Base-by-base conservation (phyloP, 1,140 invertebrate genomes). In the Bombyx mori region DNA sequence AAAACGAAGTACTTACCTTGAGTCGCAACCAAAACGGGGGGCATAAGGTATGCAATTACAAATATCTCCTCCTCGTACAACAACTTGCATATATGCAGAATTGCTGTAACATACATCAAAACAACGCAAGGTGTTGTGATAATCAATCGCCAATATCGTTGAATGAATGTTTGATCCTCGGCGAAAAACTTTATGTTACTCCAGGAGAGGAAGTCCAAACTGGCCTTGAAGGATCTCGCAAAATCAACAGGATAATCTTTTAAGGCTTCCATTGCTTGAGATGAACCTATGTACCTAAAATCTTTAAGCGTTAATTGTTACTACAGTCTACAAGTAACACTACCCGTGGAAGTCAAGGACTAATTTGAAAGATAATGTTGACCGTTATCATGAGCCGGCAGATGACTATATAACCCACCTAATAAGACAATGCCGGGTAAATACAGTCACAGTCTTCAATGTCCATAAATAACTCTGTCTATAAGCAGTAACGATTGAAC, bases 241-340 rank as follows among this genome's bases (percentile, higher is more conserved):
- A 57, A 60, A 53, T 63, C 58, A 54, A 54, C 45, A 7, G 62
- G 58, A 45, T 60, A 63, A 42, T 56, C n/a, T 42, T 51, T 51
- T n/a, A 63, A 44, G 42, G 9, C 48, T 1, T 63, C 52, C 62
- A 63, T 63, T 56, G n/a, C 8, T 55, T 51, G 22, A 26, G 26
- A 35, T 35, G 26, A 1, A 35, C 26, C 4, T 0, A 35, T 35
- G 26, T 35, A 35, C 26, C 26, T 35, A 5, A 35, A 35, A 35
- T 5, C 0, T 35, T 35, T 35, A 35, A 35, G 26, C 26, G 26
- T 35, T 35, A 35, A 35, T 35, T 2, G 26, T 35, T 35, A 0
- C 26, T 35, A 35, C 26, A 35, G 26, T 35, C 26, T 2, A 35
- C 4, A 35, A 2, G 26, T 35, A 3, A 35, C 26, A 35, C 26